Evolutionary conservation across 2,888 invertebrate species (phyloP), one percentile per base, ranked within the genome.

Genomic region (Chouioia cunea): DNA sequence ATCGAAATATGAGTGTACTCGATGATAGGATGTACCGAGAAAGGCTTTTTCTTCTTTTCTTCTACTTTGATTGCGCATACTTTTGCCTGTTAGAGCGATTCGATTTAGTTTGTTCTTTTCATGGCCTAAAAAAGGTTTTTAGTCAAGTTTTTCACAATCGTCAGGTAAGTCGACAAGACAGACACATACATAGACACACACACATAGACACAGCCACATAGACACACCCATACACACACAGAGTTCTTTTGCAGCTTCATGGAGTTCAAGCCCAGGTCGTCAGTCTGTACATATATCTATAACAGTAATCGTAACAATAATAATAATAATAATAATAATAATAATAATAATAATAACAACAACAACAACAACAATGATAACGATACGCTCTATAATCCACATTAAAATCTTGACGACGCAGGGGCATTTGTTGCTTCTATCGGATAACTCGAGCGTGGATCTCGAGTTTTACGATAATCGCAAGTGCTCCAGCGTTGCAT

Each of bases 21-120:
- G n/a, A 20, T 57, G 36, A 50, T 63, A 58, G 71, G 59, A 69
- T 8, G 57, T 56, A 59, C 18, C 23, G 60, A 60, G 10, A 53
- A 56, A 36, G 62, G 71, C 23, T 68, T 72, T 64, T 53, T 47
- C 65, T 60, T 67, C 57, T 46, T 59, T 60, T 71, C 59, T 70
- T 70, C 67, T 53, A 62, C n/a, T n/a, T 60, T 66, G 22, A 52
- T 57, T 27, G 15, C 50, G 4, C 43, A 52, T 4, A 43, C 16
- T 63, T 63, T 44, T 63, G 50, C 54, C 58, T 18, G 58, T 65
- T 67, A 70, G 66, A 27, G 27, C 27, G 4, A 70, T 63, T 73
- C 69, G 65, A 77, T 80, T 79, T 77, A 60, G 80, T 81, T 84
- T 84, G 83, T 85, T 84, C 84, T 85, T 84, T 84, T 85, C 85